phyloP scores from a whole-genome alignment of 2,888 invertebrate species.

The Chrysotoxum bicinctum region DNA sequence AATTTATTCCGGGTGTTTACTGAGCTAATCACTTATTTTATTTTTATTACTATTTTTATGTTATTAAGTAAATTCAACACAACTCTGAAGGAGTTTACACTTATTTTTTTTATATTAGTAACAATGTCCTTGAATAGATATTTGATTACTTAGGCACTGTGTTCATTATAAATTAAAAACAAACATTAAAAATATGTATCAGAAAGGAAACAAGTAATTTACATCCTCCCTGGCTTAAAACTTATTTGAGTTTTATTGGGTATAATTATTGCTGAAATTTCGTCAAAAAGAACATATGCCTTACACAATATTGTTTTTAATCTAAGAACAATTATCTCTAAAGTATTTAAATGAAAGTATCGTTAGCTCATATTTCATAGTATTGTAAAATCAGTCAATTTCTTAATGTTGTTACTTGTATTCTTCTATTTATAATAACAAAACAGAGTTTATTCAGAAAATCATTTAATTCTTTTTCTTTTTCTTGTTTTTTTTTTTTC shows the following conservation, averaged over 20 bases:
- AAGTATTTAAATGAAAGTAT: slow-evolving; percentile 72
- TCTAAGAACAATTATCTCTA: slow-evolving; percentile 71
- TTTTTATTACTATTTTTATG: slow-evolving; percentile 71
- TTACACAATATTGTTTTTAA: slow-evolving; percentile 67
- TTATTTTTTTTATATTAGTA: slow-evolving; percentile 76
- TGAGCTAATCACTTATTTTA: slow-evolving; percentile 76
- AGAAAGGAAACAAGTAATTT: slow-evolving; percentile 67
- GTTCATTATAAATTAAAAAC: slow-evolving; percentile 78
- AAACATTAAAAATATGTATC: slow-evolving; percentile 78
- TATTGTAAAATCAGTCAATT: slow-evolving; percentile 74
- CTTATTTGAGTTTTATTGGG: slow-evolving; percentile 69
- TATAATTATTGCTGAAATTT: slow-evolving; percentile 72
- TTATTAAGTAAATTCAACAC: slow-evolving; percentile 77
- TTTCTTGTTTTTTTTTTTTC: slow-evolving; percentile 11
- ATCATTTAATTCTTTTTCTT: slow-evolving; percentile 55
- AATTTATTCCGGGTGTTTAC: slow-evolving; percentile 75
- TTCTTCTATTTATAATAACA: slow-evolving; percentile 68
- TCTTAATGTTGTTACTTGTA: slow-evolving; percentile 73
- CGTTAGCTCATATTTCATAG: slow-evolving; percentile 74
- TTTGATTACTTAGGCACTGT: slow-evolving; percentile 82
- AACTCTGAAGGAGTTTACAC: slow-evolving; percentile 77
- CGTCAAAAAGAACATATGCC: slow-evolving; percentile 71
- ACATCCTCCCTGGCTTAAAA: slow-evolving; percentile 70
- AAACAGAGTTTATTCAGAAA: slow-evolving; percentile 60
- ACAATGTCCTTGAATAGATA: slow-evolving; percentile 81